Conservation (phyloP, 2,888 invertebrate species). For the Stenchaetothrips biformis region DNA sequence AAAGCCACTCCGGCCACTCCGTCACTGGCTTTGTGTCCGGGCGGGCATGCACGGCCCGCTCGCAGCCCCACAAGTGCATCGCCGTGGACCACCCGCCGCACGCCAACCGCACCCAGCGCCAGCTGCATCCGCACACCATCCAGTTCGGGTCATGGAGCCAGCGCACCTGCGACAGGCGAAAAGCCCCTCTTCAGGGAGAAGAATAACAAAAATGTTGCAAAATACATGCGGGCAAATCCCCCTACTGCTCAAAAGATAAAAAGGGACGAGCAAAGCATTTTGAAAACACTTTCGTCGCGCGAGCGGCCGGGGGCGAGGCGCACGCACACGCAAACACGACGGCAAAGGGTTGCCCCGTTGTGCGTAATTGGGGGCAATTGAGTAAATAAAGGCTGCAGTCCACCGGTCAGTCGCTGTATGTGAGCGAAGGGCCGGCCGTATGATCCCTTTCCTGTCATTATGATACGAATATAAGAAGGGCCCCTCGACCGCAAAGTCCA, state of each 20-base stretch:
- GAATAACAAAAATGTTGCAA: not conserved
- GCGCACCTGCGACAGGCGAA: not conserved
- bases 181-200: not conserved
- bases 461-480: not conserved
- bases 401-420: not conserved
- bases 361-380: slow-evolving; percentile 10
- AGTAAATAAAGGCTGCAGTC: not conserved
- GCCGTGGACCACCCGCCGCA: not conserved
- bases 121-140: not conserved
- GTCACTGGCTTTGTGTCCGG: not conserved
- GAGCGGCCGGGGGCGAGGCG: not conserved
- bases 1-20: not conserved
- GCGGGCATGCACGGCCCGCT: not conserved
- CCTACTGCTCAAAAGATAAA: not conserved
- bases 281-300: not conserved
- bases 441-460: slow-evolving; percentile 11
- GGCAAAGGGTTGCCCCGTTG: not conserved
- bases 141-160: not conserved
- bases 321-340: not conserved
- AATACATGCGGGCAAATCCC: not conserved
- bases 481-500: not conserved
- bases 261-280: not conserved
- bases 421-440: not conserved
- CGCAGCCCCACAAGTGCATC: not conserved
- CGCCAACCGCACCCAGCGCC: not conserved